Conservation (phyloP, 2,888 invertebrate species). For the Dasypolia templi region DNA sequence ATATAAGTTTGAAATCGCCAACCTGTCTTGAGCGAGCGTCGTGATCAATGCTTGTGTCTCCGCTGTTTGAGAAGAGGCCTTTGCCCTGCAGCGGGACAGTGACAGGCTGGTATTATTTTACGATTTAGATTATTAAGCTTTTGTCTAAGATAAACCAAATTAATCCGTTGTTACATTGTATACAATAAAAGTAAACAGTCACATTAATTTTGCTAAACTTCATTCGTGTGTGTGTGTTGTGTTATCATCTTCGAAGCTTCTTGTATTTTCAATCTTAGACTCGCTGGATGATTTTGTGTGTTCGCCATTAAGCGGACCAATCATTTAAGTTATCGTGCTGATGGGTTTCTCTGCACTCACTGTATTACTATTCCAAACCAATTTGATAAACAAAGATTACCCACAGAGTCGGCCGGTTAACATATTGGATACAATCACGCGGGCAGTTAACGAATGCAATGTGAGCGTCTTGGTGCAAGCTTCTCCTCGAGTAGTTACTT, state of each 20-base stretch:
- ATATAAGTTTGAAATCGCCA: background rate
- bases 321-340: background rate
- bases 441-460: background rate
- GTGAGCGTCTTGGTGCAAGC: background rate
- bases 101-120: conserved; percentile 8
- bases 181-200: background rate
- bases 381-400: background rate
- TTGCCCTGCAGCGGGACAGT: too few species aligned
- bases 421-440: background rate
- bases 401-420: background rate
- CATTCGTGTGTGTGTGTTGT: conserved; percentile 7
- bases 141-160: conserved; percentile 15
- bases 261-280: background rate
- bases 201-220: background rate
- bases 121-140: conserved; percentile 1
- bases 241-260: background rate
- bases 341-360: background rate
- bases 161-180: conserved; percentile 4
- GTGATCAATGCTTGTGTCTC: background rate
- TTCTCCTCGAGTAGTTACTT: background rate
- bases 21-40: background rate
- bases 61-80: background rate
- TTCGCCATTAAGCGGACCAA: too few species aligned
- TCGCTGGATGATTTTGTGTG: background rate
- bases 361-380: background rate